Base-by-base conservation (phyloP, 2,113 vertebrate species). In the Pelmatolapia mariae region DNA sequence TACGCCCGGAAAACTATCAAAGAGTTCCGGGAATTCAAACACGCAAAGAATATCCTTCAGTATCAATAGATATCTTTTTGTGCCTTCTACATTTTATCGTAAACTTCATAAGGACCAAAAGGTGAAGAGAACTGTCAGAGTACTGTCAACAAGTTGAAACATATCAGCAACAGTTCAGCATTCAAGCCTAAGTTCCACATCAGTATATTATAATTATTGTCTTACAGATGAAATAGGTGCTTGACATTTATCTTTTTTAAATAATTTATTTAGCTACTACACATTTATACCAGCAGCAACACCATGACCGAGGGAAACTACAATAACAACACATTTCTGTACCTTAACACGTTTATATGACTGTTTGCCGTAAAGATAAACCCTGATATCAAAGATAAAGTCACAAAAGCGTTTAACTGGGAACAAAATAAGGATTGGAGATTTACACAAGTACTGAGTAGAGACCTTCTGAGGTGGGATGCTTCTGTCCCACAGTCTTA, bases 31-130 rank as follows among this genome's bases (percentile, higher is more conserved):
- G 93, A 96, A 76, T 96, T 96, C 80, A 99, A 99, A 86, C 95
- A 96, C 82, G 95, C 96, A 66, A 99, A 97, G 95, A 97, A 99
- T 99, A 99, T 99, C 98, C 97, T 99, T 97, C 33, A 22, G 26
- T 61, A 31, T 66, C 19, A 71, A 10, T 47, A 61, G 11, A 33
- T 81, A 43, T 29, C 2, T 2, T 45, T 7, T 22, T n/a, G 4
- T 11, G 43, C 6, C 29, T 24, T 63, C 3, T 50, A 33, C 1
- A 22, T 29, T 52, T 0, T 52, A 78, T 52, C 4, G 7, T 52
- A 78, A 52, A 76, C 43, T 78, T 78, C 10, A 12, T 6, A 13
- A 19, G 26, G 18, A 78, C 26, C 24, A 78, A 52, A 31, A 0
- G 10, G 71, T 50, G 45, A 50, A 50, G 43, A 47, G 73, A 33